Evolutionary conservation across 1,140 invertebrate species (phyloP), one percentile per base, ranked within the genome.

Genomic region (Drosophila asahinai): DNA sequence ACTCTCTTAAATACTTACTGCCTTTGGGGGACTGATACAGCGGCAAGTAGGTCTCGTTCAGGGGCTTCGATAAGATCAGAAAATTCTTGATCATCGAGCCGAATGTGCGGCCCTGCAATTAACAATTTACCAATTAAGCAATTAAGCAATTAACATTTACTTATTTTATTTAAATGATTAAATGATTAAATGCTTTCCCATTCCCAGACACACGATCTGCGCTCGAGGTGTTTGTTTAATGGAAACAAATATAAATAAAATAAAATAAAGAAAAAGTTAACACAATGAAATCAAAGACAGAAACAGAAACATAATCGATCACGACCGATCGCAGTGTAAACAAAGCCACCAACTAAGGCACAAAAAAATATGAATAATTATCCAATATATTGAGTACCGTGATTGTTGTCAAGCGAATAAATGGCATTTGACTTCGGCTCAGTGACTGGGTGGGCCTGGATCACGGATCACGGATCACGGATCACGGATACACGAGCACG

Each of bases 61-160:
- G 92, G 7, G 95, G 94, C 54, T 92, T 92, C 75, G 95, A 96
- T 1, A 90, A 93, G 4, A 94, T 93, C 14, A 98, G 80, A 82
- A 96, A 96, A 74, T 94, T 95, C 59, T 96, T 95, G 48, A 98
- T 98, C 48, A 97, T 84, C 12, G 95, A 94, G 3, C 94, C 94
- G 82, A 97, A 97, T 5, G 95, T 97, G 17, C 96, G 94, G 2
- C 97, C 97, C 97, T 98, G 93, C 58, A 94, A 77, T 40, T 42
- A 62, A 55, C 52, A 55, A 54, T 22, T 22, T 22, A 49, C 59
- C 43, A 42, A 36, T 38, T 73, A 30, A 25, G 17, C 33, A 62
- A 51, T 47, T 45, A 52, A 49, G 42, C 47, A 25, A 65, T 65
- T 58, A 64, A 64, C 27, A 54, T 64, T 63, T 43, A 40, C 40